phyloP scores from a whole-genome alignment of 2,888 invertebrate genomes.

The Meloe dianella region DNA sequence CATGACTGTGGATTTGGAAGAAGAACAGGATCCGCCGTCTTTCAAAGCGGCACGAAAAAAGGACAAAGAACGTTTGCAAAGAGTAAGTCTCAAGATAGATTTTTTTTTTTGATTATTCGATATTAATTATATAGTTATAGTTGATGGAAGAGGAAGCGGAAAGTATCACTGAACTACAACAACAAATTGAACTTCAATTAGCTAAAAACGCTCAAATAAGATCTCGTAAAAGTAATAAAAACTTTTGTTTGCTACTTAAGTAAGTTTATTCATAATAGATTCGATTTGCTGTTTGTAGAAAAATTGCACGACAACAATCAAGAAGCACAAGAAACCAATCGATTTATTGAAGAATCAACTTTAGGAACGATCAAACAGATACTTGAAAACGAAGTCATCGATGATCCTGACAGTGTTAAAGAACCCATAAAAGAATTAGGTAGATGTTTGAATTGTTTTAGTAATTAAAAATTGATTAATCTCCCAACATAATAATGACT shows the following conservation, averaged over 20 bases:
- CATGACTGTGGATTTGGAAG: slow-evolving; percentile 94
- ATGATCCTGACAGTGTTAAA: slow-evolving; percentile 46
- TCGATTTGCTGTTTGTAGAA: no score
- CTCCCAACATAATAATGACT: no score
- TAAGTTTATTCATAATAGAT: no score
- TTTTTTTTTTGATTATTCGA: no score
- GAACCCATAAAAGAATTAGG: slow-evolving; percentile 54
- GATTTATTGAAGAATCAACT: slow-evolving; percentile 61
- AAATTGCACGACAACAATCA: slow-evolving; percentile 38
- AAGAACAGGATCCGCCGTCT: slow-evolving; percentile 95
- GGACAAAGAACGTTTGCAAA: slow-evolving; percentile 83
- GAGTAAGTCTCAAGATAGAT: slow-evolving; percentile 60
- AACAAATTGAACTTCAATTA: slow-evolving; percentile 83
- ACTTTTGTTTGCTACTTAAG: not conserved
- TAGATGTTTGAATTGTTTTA: no score
- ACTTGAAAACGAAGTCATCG: slow-evolving; percentile 50
- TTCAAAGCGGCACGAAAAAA: slow-evolving; percentile 90
- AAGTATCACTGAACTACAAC: slow-evolving; percentile 78
- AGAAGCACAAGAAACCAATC: slow-evolving; percentile 51
- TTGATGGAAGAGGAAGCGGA: slow-evolving; percentile 67
- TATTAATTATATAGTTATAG: no score
- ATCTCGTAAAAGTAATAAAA: slow-evolving; percentile 23
- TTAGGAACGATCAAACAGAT: slow-evolving; percentile 58
- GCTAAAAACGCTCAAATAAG: slow-evolving; percentile 67
- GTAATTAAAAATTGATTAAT: no score